Evolutionary conservation across 1,140 invertebrate genomes (phyloP), one percentile per base, ranked within the genome.

Genomic region (Pachypsylla venusta): DNA sequence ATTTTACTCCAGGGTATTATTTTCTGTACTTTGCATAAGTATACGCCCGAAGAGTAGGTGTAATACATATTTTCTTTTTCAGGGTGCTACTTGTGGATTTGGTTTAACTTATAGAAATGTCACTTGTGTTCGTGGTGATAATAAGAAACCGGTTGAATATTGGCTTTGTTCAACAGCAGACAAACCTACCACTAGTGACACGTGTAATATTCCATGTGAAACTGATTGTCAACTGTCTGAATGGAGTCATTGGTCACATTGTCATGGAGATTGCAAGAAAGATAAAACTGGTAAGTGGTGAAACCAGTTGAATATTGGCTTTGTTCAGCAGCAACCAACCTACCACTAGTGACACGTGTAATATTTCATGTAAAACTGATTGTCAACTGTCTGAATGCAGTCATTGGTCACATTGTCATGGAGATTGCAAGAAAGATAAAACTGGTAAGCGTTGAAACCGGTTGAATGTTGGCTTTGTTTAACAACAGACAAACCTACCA

Each of bases 311-410:
- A 70, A 19, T 25, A 61, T 0, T 67, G 64, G 35, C 66, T 67
- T 56, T 72, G 70, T 35, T 53, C 62, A 16, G 58, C 60, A 25
- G 61, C n/a, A n/a, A n/a, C n/a, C n/a, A 66, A 35, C 67, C 67
- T n/a, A 61, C 61, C 13, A 62, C 64, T 12, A 65, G 65, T 66
- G 70, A 71, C 20, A 64, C 67, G 4, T 80, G 77, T 63, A 71
- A 75, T 54, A 72, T 77, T 13, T 73, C 77, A 0, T 79, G 78
- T 62, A 70, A 73, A 20, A 69, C 71, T 24, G 78, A 79, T 62
- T 80, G 78, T 63, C 74, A 77, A 7, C 62, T 77, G 24, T 75
- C 74, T 2, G 70, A 76, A 1, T 80, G 78, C 78, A 70, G 71
- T 4, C 62, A 67, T 3, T 80, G 78, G 78, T 73, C 75, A 0